These are phyloP conservation scores for Cyprinella venusta DNA, from an alignment of 2,797 vertebrate species.

Conservation along the genomic window DNA sequence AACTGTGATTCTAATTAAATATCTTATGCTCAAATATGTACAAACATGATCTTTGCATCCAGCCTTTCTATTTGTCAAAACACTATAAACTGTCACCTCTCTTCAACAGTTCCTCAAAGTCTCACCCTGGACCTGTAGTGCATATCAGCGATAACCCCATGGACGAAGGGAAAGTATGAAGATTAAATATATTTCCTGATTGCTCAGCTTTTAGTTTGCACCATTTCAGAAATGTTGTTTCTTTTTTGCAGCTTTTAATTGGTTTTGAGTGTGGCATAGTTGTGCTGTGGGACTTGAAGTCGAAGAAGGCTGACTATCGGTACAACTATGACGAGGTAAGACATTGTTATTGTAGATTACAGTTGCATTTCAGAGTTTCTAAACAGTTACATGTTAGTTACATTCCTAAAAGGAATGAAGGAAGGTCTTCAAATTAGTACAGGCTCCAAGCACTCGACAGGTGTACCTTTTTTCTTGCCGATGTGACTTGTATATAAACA, in stretches of 20 bases:
- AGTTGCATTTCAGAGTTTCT: background rate
- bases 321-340: conserved; percentile 97
- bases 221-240: conserved; percentile 48
- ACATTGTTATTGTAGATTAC: background rate
- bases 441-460: background rate
- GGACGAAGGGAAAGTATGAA: conserved; percentile 96
- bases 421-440: background rate
- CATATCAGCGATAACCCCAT: conserved; percentile 99
- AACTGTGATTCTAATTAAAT: conserved; percentile 31
- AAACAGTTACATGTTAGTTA: background rate
- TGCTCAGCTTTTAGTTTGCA: background rate
- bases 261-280: conserved; percentile 96
- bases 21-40: conserved; percentile 4
- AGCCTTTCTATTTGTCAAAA: background rate
- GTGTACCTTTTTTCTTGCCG: background rate
- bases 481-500: no score
- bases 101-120: conserved; percentile 90
- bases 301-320: conserved; percentile 97
- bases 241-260: conserved; percentile 89
- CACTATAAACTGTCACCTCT: background rate
- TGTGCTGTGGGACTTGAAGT: conserved; percentile 97
- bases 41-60: background rate
- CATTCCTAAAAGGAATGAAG: background rate
- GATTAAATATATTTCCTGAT: background rate
- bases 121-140: conserved; percentile 95